Base-by-base conservation (phyloP, 2,888 invertebrate species). In the Sinelater perroti region DNA sequence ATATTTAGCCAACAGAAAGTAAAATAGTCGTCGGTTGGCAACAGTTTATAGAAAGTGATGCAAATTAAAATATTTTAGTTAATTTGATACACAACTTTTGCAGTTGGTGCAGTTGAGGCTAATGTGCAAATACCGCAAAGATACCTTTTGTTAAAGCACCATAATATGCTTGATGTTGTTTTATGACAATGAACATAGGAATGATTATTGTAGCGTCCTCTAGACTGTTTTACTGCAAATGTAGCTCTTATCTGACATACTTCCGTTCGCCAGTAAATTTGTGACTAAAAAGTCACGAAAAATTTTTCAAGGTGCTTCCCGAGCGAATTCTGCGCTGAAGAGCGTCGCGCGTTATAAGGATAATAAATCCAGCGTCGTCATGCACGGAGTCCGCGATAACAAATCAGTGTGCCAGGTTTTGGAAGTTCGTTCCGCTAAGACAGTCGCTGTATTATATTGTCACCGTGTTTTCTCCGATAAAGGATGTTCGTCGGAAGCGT, bases 381-480 rank as follows among this genome's bases (percentile, higher is more conserved):
- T 53, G 53, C 53, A 53, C 53, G 45, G 45, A 33, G 45, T 53
- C 44, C 44, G 30, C 46, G 53, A 53, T 53, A 53, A 53, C 53
- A 53, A 53, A 53, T 53, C 53, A 53, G 45, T 45, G 45, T 53
- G 28, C 35, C 40, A 44, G 35, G 33, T 45, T 53, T 44, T 35
- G 42, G 44, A 44, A 44, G 44, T 36, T 44, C 44, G 26, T 52
- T 52, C 52, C 24, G 30, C 31, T 28, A 53, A 53, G 53, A 53
- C 45, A 53, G 33, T 53, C 53, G 44, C 35, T 45, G 53, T 53
- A 53, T 53, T 53, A 53, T 53, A 45, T 45, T 53, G 53, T 53
- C 53, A 53, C 53, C 53, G 53, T 53, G 53, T 53, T 53, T 50
- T 53, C 53, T 53, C 31, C 35, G 57, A 52, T 46, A 46, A 53